A percentile compares a stretch with the other conserved stretches of the same genome.
These are phyloP conservation scores for Aphaenogaster floridana DNA, from an alignment of 1,140 invertebrate genomes.

Conservation along the genomic window DNA sequence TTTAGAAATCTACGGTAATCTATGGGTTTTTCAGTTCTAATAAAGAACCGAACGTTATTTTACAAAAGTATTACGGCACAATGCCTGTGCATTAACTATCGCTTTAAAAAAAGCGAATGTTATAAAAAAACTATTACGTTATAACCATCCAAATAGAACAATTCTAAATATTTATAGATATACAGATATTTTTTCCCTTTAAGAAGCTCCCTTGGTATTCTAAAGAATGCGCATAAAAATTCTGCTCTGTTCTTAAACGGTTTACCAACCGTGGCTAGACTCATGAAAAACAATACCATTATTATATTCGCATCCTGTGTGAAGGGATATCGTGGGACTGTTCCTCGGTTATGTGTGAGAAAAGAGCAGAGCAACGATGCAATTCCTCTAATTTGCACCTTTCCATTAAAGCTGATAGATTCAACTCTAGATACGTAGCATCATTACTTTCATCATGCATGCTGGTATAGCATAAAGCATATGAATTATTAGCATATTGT, in stretches of 20 bases:
- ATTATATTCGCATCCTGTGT: constrained; percentile 62
- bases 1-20: neutral
- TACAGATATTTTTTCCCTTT: constrained; percentile 16
- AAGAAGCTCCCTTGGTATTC: constrained; percentile 14
- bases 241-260: constrained; percentile 50
- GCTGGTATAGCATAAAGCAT: neutral
- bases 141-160: constrained; percentile 1
- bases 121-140: neutral
- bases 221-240: constrained; percentile 62
- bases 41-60: neutral
- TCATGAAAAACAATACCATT: constrained; percentile 66
- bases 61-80: neutral
- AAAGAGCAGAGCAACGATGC: constrained; percentile 54
- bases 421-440: constrained; percentile 26
- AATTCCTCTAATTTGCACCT: constrained; percentile 62
- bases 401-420: constrained; percentile 62
- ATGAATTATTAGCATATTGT: constrained; percentile 32
- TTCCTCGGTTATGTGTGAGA: constrained; percentile 61
- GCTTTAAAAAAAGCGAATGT: neutral
- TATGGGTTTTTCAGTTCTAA: neutral
- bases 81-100: neutral
- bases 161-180: constrained; percentile 22
- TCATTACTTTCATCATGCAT: constrained; percentile 50
- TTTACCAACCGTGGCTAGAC: constrained; percentile 57
- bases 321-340: constrained; percentile 58